Percentiles rank a stretch among this genome's conserved stretches.
These are phyloP conservation scores for Xyliphius kryptos DNA, from an alignment of 2,113 vertebrate genomes.

Conservation along the genomic window DNA sequence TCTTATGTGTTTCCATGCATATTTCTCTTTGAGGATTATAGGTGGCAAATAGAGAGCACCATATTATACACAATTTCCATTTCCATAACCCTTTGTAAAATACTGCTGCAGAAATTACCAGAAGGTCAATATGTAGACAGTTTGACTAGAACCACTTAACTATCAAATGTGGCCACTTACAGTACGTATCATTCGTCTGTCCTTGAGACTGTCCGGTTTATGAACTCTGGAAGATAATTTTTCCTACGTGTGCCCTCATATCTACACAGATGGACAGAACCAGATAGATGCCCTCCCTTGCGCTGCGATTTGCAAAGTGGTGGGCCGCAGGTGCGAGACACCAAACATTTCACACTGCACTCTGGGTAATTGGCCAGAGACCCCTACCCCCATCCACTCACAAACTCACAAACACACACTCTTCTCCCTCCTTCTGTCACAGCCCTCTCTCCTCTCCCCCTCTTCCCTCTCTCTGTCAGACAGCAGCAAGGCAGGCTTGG, in stretches of 20 bases:
- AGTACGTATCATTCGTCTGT: constrained; percentile 11
- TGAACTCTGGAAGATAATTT: constrained; percentile 34
- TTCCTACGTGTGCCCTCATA: constrained; percentile 17
- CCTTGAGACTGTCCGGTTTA: constrained; percentile 34
- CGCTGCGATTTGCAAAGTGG: constrained; percentile 31
- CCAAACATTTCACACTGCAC: constrained; percentile 68
- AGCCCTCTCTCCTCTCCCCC: constrained; percentile 53
- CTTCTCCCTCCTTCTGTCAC: constrained; percentile 28
- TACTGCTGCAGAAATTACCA: not conserved
- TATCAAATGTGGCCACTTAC: not conserved
- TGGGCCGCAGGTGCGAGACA: constrained; percentile 72
- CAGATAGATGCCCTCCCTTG: constrained; percentile 11
- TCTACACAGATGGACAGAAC: constrained; percentile 26
- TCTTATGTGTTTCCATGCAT: not conserved
- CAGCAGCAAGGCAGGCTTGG: constrained; percentile 70
- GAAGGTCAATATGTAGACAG: constrained; percentile 1
- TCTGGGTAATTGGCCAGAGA: constrained; percentile 77
- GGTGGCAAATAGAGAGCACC: not conserved
- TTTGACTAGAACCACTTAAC: not conserved
- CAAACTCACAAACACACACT: constrained; percentile 35
- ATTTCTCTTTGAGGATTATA: constrained; percentile 9
- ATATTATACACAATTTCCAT: constrained; percentile 11
- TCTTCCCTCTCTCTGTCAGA: constrained; percentile 51
- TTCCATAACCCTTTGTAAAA: constrained; percentile 7
- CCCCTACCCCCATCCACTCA: constrained; percentile 31